These are phyloP conservation scores for Copidosoma aretas DNA, from an alignment of 2,888 invertebrate species.

Conservation along the genomic window DNA sequence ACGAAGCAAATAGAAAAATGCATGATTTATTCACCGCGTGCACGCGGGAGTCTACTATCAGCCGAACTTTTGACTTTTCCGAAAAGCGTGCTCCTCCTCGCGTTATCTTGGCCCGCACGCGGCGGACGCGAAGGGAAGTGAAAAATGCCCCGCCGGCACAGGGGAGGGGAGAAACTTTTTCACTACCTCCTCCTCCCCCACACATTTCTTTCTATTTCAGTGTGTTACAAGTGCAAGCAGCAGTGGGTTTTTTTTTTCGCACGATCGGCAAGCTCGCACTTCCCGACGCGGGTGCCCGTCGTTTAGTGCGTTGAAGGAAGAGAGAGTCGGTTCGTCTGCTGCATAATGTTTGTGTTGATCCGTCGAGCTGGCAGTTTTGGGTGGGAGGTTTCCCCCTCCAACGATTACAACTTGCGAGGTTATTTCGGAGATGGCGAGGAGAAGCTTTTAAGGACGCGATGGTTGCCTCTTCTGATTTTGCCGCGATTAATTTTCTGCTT, in stretches of 20 bases:
- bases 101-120: background rate
- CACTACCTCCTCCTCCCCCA: background rate
- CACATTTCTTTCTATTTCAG: no score
- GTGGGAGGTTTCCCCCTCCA: no score
- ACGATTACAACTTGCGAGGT: no score
- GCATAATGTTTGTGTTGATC: no score
- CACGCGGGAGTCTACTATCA: conserved; percentile 10
- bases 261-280: background rate
- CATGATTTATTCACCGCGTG: conserved; percentile 23
- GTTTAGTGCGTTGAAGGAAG: conserved; percentile 14
- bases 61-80: conserved; percentile 26
- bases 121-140: conserved; percentile 21
- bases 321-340: conserved; percentile 13
- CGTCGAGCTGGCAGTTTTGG: no score
- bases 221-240: no score
- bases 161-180: background rate
- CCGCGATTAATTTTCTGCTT: no score
- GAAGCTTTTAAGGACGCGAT: no score
- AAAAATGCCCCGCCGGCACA: conserved; percentile 19
- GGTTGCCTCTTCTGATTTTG: no score
- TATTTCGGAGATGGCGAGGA: no score
- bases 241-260: background rate
- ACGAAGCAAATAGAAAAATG: conserved; percentile 6
- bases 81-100: conserved; percentile 5
- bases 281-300: no score